These are phyloP conservation scores for Aphelenchoides fujianensis DNA, from an alignment of 1,140 invertebrate species.

Conservation along the genomic window DNA sequence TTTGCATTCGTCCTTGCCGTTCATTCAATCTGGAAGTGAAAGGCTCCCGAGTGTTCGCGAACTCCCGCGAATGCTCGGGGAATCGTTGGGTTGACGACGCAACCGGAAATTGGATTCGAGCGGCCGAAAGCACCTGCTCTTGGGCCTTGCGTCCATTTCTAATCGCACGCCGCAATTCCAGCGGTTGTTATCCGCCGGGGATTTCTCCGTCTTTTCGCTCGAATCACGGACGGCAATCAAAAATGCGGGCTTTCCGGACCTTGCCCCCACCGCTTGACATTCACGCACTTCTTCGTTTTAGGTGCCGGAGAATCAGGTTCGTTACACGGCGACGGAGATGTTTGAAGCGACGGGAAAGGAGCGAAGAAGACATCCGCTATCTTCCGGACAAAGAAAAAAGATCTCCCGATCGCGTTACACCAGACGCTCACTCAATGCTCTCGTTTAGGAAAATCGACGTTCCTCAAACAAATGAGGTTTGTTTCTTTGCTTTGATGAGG, in stretches of 20 bases:
- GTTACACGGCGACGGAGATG: too few species aligned
- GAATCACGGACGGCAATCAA: too few species aligned
- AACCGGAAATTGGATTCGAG: background rate
- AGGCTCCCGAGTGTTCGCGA: too few species aligned
- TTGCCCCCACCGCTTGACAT: background rate
- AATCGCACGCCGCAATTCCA: background rate
- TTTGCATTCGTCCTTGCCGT: background rate
- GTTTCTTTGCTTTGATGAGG: conserved; percentile 23
- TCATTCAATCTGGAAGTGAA: background rate
- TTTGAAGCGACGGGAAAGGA: too few species aligned
- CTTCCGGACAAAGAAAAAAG: too few species aligned
- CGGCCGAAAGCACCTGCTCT: background rate
- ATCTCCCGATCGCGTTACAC: too few species aligned
- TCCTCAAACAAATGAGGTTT: conserved; percentile 61
- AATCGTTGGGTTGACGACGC: too few species aligned
- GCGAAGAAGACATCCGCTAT: too few species aligned
- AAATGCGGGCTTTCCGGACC: too few species aligned
- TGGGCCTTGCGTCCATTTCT: background rate
- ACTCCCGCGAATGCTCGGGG: too few species aligned
- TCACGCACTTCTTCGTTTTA: conserved; percentile 19
- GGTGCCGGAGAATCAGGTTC: conserved; percentile 60
- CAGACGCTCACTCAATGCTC: too few species aligned
- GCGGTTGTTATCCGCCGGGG: background rate
- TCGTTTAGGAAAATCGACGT: conserved; percentile 55
- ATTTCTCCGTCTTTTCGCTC: background rate